phyloP scores from a whole-genome alignment of 1,140 invertebrate species.

The Mercenaria mercenaria region DNA sequence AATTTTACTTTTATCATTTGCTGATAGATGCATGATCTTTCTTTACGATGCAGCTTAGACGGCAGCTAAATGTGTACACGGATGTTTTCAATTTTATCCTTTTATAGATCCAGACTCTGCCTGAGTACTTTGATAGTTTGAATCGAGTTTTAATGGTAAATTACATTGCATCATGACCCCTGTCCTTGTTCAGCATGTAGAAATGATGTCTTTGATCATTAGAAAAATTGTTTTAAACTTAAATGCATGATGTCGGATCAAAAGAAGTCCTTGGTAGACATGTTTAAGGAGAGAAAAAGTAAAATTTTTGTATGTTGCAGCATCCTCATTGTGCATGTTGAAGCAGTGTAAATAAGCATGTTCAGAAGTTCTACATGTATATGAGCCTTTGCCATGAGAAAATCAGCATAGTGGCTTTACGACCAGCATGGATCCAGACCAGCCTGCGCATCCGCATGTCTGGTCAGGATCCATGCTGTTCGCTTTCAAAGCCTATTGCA shows the following conservation, averaged over 20 bases:
- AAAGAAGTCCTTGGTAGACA: too few relatives aligned
- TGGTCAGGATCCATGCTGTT: too few relatives aligned
- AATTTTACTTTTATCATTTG: neutral
- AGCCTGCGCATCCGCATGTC: too few relatives aligned
- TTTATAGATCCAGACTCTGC: conserved; percentile 54
- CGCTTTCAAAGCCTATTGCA: too few relatives aligned
- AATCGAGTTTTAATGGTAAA: conserved; percentile 55
- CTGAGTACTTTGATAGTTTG: conserved; percentile 53
- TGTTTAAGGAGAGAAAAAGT: too few relatives aligned
- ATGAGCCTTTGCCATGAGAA: too few relatives aligned
- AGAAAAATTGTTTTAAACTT: neutral
- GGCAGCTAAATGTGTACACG: neutral
- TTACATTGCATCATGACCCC: neutral
- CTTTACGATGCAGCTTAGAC: neutral
- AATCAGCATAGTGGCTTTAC: too few relatives aligned
- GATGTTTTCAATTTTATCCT: neutral
- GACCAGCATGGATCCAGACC: too few relatives aligned
- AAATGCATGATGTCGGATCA: neutral
- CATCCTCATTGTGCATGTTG: too few relatives aligned
- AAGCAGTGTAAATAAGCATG: too few relatives aligned
- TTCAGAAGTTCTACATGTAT: too few relatives aligned
- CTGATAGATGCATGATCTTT: neutral
- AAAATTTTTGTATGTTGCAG: too few relatives aligned
- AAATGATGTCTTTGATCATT: neutral
- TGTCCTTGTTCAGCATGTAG: neutral